Conservation (phyloP, 2,113 vertebrate genomes). For the Ophthalmolycus amberensis region DNA sequence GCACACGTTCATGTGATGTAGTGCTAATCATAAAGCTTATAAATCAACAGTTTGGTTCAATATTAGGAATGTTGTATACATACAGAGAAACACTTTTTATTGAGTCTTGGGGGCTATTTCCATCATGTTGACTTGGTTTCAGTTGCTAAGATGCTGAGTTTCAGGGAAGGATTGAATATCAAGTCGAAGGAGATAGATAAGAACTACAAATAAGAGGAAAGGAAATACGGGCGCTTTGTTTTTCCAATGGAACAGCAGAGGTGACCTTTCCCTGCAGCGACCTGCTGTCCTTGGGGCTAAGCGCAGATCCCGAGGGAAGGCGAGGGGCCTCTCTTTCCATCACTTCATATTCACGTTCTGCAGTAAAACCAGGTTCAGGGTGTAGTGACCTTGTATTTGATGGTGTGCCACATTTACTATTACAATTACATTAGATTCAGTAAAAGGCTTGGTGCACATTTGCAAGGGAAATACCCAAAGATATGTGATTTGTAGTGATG, state of each 20-base stretch:
- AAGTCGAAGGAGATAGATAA: constrained; percentile 52
- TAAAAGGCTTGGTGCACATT: constrained; percentile 5
- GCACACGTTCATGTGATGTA: constrained; percentile 3
- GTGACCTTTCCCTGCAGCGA: constrained; percentile 59
- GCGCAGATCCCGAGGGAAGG: constrained; percentile 23
- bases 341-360: constrained; percentile 10
- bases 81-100: not conserved
- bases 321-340: not conserved
- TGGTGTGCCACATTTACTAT: not conserved
- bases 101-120: constrained; percentile 44
- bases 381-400: not conserved
- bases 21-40: constrained; percentile 4
- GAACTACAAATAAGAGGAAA: constrained; percentile 34
- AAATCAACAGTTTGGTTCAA: constrained; percentile 39
- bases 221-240: constrained; percentile 31
- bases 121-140: constrained; percentile 33
- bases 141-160: constrained; percentile 16
- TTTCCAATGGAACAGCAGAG: constrained; percentile 42
- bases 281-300: constrained; percentile 45
- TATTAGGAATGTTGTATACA: constrained; percentile 10
- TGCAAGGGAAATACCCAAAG: constrained; percentile 9
- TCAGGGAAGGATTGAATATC: constrained; percentile 42
- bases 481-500: not conserved
- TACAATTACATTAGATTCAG: not conserved
- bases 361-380: not conserved